These are phyloP conservation scores for Parauchenoglanis punctatus DNA, from an alignment of 2,797 vertebrate species.

Conservation along the genomic window DNA sequence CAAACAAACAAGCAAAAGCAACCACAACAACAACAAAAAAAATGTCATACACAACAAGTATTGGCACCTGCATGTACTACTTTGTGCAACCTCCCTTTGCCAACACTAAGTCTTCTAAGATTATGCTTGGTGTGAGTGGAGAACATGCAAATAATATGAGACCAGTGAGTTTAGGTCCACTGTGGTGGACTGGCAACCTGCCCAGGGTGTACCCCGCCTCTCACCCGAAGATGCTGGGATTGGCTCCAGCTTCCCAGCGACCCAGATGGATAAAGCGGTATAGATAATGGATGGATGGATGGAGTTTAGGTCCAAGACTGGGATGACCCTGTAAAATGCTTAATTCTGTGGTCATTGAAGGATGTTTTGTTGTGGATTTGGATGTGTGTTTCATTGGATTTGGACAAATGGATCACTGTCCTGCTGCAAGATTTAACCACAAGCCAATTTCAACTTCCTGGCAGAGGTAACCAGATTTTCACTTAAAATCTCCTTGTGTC, in stretches of 20 bases:
- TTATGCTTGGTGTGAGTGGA: background rate
- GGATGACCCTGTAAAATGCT: background rate
- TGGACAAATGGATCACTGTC: background rate
- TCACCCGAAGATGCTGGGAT: no score
- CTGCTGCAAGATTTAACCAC: background rate
- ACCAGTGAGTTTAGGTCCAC: background rate
- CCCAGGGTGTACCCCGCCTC: no score
- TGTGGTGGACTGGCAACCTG: no score
- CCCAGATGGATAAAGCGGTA: no score
- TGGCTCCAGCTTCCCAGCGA: no score
- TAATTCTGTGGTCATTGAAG: background rate
- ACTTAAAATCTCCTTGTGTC: background rate
- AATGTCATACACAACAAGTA: background rate
- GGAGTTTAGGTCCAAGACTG: background rate
- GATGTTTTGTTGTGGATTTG: background rate
- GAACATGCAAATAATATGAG: background rate
- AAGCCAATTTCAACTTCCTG: background rate
- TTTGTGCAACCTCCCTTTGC: background rate
- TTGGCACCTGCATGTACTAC: background rate
- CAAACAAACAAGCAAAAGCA: no score
- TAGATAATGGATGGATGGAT: no score
- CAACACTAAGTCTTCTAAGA: background rate
- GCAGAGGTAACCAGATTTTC: background rate
- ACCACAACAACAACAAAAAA: no score
- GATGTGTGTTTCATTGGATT: no score